Evolutionary conservation across 2,797 vertebrate genomes (phyloP), one percentile per base, ranked within the genome.

Genomic region (Pagetopsis macropterus): DNA sequence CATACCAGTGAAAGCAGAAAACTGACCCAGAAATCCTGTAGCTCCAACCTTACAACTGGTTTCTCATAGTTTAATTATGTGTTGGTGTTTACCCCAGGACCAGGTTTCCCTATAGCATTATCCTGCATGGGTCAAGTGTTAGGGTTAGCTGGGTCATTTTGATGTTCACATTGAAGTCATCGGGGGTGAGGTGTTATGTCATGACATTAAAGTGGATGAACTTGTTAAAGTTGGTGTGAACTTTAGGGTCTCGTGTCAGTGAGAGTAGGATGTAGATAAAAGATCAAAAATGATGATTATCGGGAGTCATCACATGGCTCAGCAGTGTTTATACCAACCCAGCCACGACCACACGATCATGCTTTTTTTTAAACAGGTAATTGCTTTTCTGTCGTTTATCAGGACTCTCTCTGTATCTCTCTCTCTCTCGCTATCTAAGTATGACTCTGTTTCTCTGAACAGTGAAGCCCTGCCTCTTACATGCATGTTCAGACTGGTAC

Each of bases 291-390:
- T 76, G n/a, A 50, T 81, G 75, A 58, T 70, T 82, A 75, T 58
- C 15, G 59, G 68, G 61, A 89, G 72, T 87, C 83, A 83, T 81
- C 64, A 76, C 52, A 83, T 90, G 91, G 90, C 83, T 90, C 82
- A 87, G 72, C 50, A n/a, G 72, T 46, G 78, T 84, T 70, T 75
- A 82, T 67, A 73, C 55, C 54, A 64, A 67, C 57, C 23, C 67
- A 84, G 72, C 70, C 87, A 92, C 76, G 81, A 86, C 84, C 69
- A 41, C 65, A 79, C 12, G 3, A 52, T 48, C 75, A 74, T 66
- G 51, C 70, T 66, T 31, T 17, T 21, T 50, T 23, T 50, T 66
- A 44, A 76, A 65, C 66, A 81, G 73, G 52, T 70, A 58, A 65
- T 71, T 58, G 60, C 57, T 61, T 4, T 64, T 45, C 43, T 75